A percentile compares a stretch with the other conserved stretches of the same genome.
Conservation (phyloP, 35 echinoderm and acorn worm species). For the Apostichopus parvimensis region DNA sequence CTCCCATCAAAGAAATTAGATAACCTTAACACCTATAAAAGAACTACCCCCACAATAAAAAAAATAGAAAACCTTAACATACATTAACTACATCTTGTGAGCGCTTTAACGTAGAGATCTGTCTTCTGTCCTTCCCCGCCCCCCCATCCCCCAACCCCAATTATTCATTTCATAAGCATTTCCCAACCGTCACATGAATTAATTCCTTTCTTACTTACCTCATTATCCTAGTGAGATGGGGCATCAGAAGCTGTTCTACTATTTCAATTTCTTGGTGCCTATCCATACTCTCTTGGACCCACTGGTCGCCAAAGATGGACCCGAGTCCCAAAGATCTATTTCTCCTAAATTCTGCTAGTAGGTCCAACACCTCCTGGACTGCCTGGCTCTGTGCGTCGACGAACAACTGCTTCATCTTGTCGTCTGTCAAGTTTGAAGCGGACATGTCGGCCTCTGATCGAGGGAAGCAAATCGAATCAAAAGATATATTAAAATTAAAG, state of each 20-base stretch:
- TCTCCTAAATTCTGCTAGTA: conserved; percentile 75
- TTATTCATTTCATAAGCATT: too few relatives aligned
- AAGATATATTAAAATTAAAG: neutral
- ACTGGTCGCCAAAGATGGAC: conserved; percentile 78
- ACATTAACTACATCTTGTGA: too few relatives aligned
- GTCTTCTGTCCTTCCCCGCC: too few relatives aligned
- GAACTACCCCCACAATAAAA: too few relatives aligned
- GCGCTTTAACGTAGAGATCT: too few relatives aligned
- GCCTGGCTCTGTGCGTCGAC: conserved; percentile 55
- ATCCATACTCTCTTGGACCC: conserved; percentile 76
- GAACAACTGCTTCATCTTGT: conserved; percentile 81
- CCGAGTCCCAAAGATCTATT: conserved; percentile 84
- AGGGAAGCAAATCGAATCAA: too few relatives aligned
- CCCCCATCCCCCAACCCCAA: too few relatives aligned
- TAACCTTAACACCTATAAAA: too few relatives aligned
- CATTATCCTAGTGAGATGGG: conserved; percentile 82
- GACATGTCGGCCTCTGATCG: neutral
- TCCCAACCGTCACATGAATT: too few relatives aligned
- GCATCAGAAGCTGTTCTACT: conserved; percentile 71
- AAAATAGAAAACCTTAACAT: too few relatives aligned
- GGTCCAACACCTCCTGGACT: conserved; percentile 37
- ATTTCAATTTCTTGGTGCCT: conserved; percentile 65
- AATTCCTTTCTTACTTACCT: conserved; percentile 54
- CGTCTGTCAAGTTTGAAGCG: neutral
- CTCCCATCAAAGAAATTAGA: too few relatives aligned